These are phyloP conservation scores for Cygnus olor DNA, from an alignment of 2,797 vertebrate species.

Conservation along the genomic window DNA sequence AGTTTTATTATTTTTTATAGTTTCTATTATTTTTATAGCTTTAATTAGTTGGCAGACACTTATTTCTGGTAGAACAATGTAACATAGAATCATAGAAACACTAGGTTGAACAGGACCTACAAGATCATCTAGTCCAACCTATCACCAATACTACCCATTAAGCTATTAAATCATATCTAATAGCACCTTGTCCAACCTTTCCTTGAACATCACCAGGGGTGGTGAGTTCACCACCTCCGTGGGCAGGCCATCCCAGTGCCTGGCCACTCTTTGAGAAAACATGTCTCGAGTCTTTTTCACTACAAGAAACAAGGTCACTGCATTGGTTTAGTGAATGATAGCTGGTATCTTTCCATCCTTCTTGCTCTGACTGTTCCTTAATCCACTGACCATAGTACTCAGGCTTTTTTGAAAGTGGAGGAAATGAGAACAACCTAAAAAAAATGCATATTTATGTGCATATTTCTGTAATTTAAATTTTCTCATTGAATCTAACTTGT, in stretches of 20 bases:
- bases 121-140: too few relatives aligned
- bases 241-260: too few relatives aligned
- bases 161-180: too few relatives aligned
- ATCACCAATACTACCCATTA: too few relatives aligned
- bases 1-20: too few relatives aligned
- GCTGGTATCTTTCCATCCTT: conserved; percentile 4
- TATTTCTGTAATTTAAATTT: conserved; percentile 54
- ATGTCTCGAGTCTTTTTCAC: neutral
- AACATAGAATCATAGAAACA: too few relatives aligned
- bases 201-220: too few relatives aligned
- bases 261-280: neutral
- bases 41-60: neutral
- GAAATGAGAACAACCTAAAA: conserved; percentile 3
- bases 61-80: neutral
- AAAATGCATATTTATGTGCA: conserved; percentile 59
- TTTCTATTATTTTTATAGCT: neutral
- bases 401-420: neutral
- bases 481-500: neutral
- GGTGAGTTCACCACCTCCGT: too few relatives aligned
- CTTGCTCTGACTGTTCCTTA: neutral
- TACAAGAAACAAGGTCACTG: conserved; percentile 34
- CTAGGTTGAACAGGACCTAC: too few relatives aligned
- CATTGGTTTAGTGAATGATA: neutral
- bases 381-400: neutral
- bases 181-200: too few relatives aligned